A percentile compares a stretch with the other conserved stretches of the same genome.
Evolutionary conservation across 2,888 invertebrate species (phyloP).

Genomic region (Chrysomela aeneicollis): DNA sequence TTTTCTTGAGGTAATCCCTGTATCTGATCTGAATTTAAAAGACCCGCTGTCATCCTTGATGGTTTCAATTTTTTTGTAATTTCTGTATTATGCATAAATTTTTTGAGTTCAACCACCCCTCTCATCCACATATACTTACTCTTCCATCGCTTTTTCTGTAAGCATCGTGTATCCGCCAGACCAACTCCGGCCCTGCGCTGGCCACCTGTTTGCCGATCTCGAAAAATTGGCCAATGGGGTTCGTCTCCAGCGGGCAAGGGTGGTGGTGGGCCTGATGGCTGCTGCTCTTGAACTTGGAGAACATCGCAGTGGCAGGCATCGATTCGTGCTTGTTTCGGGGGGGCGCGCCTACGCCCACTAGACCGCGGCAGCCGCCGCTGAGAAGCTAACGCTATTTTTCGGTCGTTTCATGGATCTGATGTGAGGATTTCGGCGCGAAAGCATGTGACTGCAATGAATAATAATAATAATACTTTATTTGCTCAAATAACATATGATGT

Average conservation of each 20-base stretch:
- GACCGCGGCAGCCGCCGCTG: background rate
- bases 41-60: constrained; percentile 3
- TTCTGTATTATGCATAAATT: too few relatives aligned
- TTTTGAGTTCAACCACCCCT: too few relatives aligned
- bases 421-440: too few relatives aligned
- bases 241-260: constrained; percentile 69
- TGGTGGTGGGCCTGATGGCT: constrained; percentile 60
- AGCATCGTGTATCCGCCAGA: constrained; percentile 93
- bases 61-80: background rate
- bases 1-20: constrained; percentile 1
- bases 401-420: background rate
- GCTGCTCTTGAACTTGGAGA: constrained; percentile 75
- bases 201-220: constrained; percentile 84
- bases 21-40: background rate
- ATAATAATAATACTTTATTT: too few relatives aligned
- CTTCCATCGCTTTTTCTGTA: constrained; percentile 87
- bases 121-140: constrained; percentile 65
- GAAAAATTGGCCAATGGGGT: constrained; percentile 88
- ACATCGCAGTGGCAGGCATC: constrained; percentile 69
- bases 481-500: too few relatives aligned
- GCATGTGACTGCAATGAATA: too few relatives aligned
- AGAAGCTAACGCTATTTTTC: background rate
- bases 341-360: constrained; percentile 15
- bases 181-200: constrained; percentile 86
- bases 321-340: constrained; percentile 31